Evolutionary conservation across 2,888 invertebrate genomes (phyloP).

Genomic region (Apoda limacodes): DNA sequence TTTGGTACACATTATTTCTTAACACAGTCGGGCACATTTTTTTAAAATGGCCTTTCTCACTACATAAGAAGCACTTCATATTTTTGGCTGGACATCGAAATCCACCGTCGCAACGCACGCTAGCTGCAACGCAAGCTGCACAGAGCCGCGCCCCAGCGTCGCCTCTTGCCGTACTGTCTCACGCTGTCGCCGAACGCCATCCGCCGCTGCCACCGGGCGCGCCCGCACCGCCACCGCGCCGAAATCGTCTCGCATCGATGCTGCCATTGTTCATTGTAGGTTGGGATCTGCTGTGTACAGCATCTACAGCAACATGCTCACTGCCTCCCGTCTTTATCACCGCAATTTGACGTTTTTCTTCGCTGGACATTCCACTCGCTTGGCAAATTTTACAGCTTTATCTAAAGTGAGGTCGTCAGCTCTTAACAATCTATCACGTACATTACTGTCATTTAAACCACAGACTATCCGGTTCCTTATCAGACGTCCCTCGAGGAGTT

Average conservation of each 20-base stretch:
- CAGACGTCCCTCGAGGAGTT: slow-evolving; percentile 13
- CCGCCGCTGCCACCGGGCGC: slow-evolving; percentile 1
- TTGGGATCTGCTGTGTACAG: not conserved
- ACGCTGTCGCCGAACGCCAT: not conserved
- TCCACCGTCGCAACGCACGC: slow-evolving; percentile 3
- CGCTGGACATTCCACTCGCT: slow-evolving; percentile 11
- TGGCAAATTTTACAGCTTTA: slow-evolving; percentile 13
- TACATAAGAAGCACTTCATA: slow-evolving; percentile 5
- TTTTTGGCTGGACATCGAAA: slow-evolving; percentile 6
- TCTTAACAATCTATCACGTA: slow-evolving; percentile 7
- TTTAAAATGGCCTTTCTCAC: slow-evolving; percentile 6
- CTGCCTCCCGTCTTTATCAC: not conserved
- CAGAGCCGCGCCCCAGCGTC: not conserved
- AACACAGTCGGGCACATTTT: slow-evolving; percentile 5
- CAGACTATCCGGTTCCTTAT: slow-evolving; percentile 17
- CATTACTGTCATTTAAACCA: too few relatives aligned
- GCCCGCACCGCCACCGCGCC: slow-evolving; percentile 1
- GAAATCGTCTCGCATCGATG: not conserved
- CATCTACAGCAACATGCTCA: not conserved
- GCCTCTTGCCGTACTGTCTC: not conserved
- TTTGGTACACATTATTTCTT: slow-evolving; percentile 2
- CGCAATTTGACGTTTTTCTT: slow-evolving; percentile 6
- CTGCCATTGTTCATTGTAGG: not conserved
- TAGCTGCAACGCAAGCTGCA: not conserved
- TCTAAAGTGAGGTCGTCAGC: slow-evolving; percentile 12